Evolutionary conservation across 2,888 invertebrate species (phyloP).

Genomic region (Myathropa florea): DNA sequence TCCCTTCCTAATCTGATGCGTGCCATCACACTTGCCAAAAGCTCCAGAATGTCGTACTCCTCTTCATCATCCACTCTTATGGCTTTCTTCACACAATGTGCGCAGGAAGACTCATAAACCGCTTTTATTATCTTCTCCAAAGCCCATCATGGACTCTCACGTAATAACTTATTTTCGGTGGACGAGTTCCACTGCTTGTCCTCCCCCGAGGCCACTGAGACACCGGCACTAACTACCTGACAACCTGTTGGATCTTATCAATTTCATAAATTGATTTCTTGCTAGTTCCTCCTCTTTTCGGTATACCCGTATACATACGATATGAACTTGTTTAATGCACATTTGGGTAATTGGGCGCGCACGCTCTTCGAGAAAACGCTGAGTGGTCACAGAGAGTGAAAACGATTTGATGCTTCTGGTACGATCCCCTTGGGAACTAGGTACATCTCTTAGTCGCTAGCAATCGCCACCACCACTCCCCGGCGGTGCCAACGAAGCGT

Average conservation of each 20-base stretch:
- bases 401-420: constrained; percentile 11
- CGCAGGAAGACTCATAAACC: constrained; percentile 26
- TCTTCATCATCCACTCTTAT: background rate
- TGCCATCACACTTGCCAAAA: constrained; percentile 27
- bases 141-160: constrained; percentile 9
- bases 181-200: constrained; percentile 4
- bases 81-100: constrained; percentile 25
- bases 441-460: background rate
- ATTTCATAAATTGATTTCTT: constrained; percentile 56
- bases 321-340: constrained; percentile 7
- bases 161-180: constrained; percentile 51
- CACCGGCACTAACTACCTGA: constrained; percentile 32
- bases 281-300: constrained; percentile 4
- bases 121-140: constrained; percentile 18
- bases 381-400: constrained; percentile 15
- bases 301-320: background rate
- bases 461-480: constrained; percentile 24
- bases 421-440: constrained; percentile 17
- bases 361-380: background rate
- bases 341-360: constrained; percentile 17
- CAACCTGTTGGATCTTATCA: constrained; percentile 54
- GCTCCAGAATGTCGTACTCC: background rate
- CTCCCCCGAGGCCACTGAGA: constrained; percentile 11
- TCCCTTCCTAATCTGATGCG: constrained; percentile 6
- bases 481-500: constrained; percentile 4